Conservation (phyloP, 1,140 invertebrate species). For the Orius laevigatus region DNA sequence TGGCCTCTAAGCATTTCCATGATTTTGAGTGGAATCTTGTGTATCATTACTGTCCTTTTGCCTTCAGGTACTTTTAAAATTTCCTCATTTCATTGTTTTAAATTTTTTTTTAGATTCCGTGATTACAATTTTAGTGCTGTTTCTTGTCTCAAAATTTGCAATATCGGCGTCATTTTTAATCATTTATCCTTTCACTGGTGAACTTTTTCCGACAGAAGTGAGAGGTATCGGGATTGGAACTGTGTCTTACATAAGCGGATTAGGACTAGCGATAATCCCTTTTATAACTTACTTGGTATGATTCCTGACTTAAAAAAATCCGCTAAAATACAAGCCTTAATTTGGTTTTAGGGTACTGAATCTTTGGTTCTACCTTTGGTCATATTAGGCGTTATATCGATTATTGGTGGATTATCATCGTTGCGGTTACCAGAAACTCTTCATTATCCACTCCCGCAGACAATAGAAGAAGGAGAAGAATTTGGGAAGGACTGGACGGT, state of each 20-base stretch:
- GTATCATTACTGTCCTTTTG: slow-evolving; percentile 62
- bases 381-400: slow-evolving; percentile 60
- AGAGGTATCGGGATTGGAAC: slow-evolving; percentile 75
- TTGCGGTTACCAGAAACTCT: slow-evolving; percentile 65
- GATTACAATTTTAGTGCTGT: slow-evolving; percentile 53
- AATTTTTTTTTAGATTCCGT: slow-evolving; percentile 45
- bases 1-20: slow-evolving; percentile 71
- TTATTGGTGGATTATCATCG: slow-evolving; percentile 60
- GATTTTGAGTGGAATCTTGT: slow-evolving; percentile 63
- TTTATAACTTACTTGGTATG: slow-evolving; percentile 77
- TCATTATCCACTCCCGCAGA: slow-evolving; percentile 61
- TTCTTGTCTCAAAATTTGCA: slow-evolving; percentile 72
- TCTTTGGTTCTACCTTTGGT: slow-evolving; percentile 64
- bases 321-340: neutral
- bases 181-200: slow-evolving; percentile 79
- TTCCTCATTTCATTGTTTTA: neutral
- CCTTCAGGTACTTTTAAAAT: slow-evolving; percentile 38
- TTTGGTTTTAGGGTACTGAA: slow-evolving; percentile 47
- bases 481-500: slow-evolving; percentile 71
- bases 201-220: slow-evolving; percentile 72
- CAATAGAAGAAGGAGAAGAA: slow-evolving; percentile 68
- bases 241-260: slow-evolving; percentile 69
- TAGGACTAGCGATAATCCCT: slow-evolving; percentile 74
- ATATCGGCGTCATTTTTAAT: slow-evolving; percentile 82
- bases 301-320: slow-evolving; percentile 9